Evolutionary conservation across 2,113 vertebrate species (phyloP).

Genomic region (Neogobius melanostomus): DNA sequence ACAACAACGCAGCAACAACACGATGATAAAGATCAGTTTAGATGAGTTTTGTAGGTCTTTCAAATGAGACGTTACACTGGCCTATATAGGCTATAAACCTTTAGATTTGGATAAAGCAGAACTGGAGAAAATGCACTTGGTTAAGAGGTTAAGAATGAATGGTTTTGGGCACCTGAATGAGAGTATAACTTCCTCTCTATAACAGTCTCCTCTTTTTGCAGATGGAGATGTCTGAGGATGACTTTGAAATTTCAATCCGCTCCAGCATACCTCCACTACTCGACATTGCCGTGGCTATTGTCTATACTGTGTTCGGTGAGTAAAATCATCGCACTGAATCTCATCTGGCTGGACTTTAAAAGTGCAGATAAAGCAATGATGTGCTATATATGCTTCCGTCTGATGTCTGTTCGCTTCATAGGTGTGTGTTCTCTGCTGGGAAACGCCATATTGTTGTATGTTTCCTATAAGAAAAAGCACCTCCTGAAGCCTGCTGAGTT

Average conservation of each 20-base stretch:
- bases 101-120: too few species aligned
- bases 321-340: slow-evolving; percentile 2
- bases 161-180: not conserved
- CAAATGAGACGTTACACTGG: too few species aligned
- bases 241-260: slow-evolving; percentile 57
- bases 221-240: slow-evolving; percentile 65
- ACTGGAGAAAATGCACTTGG: too few species aligned
- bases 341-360: not conserved
- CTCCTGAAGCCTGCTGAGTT: slow-evolving; percentile 81
- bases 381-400: not conserved
- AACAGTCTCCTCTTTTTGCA: slow-evolving; percentile 39
- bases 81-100: too few species aligned
- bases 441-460: slow-evolving; percentile 75
- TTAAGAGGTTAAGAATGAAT: not conserved
- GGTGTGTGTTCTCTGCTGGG: slow-evolving; percentile 80
- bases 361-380: not conserved
- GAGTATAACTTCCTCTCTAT: not conserved
- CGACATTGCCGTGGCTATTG: slow-evolving; percentile 71
- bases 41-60: too few species aligned
- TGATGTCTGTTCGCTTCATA: slow-evolving; percentile 44
- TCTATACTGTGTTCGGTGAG: slow-evolving; percentile 78
- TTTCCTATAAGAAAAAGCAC: slow-evolving; percentile 80
- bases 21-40: too few species aligned
- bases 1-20: too few species aligned
- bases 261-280: slow-evolving; percentile 72